Evolutionary conservation across 2,888 invertebrate genomes (phyloP).

Genomic region (Capitulum mitella): DNA sequence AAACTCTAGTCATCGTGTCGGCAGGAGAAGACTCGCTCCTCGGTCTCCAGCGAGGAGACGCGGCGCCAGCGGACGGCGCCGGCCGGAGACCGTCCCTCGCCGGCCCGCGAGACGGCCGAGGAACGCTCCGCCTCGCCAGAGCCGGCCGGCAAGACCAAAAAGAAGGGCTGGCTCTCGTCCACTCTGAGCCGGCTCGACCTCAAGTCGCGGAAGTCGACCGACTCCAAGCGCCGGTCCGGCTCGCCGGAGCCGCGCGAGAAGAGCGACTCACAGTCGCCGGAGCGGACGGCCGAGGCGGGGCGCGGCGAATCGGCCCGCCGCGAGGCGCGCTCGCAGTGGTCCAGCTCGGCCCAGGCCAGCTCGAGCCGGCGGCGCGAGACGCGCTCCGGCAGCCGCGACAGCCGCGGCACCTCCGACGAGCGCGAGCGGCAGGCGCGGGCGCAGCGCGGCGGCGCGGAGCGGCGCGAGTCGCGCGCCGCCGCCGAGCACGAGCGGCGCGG

Average conservation of each 20-base stretch:
- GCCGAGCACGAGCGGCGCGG: no score
- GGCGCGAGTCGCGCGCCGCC: no score
- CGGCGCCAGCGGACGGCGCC: neutral
- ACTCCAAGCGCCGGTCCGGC: neutral
- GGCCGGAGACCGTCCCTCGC: neutral
- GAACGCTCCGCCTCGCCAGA: constrained; percentile 10
- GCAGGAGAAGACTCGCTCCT: neutral
- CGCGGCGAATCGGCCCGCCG: neutral
- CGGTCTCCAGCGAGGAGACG: neutral
- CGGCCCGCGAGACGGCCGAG: neutral
- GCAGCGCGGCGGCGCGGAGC: neutral
- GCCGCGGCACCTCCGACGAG: constrained; percentile 10
- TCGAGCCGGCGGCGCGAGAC: neutral
- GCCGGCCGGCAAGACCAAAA: constrained; percentile 26
- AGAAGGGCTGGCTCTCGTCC: constrained; percentile 32
- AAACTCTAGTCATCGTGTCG: no score
- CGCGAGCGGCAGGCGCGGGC: neutral
- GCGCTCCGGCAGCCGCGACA: neutral
- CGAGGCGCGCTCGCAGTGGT: neutral
- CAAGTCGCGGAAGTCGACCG: constrained; percentile 16
- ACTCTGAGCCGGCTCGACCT: constrained; percentile 31
- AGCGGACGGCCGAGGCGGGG: neutral
- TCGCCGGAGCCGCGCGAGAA: neutral
- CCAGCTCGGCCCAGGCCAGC: neutral
- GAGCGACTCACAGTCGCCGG: neutral